These are phyloP conservation scores for Sebastes diploproa DNA, from an alignment of 2,797 vertebrate genomes.

Conservation along the genomic window DNA sequence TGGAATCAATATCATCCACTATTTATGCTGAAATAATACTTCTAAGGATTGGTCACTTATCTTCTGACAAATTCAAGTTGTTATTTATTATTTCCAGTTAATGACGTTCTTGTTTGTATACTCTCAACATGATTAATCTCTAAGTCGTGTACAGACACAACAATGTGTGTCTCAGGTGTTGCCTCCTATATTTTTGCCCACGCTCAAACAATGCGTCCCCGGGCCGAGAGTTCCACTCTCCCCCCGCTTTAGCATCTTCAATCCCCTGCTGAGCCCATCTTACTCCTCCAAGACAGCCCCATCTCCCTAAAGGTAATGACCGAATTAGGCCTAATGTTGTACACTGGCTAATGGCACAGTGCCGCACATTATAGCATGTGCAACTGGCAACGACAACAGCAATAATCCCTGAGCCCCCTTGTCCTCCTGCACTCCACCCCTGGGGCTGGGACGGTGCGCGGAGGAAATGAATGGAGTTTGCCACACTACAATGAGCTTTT, in stretches of 20 bases:
- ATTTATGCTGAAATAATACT: conserved; percentile 12
- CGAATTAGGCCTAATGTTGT: conserved; percentile 90
- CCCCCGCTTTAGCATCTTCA: conserved; percentile 72
- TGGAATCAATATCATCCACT: conserved; percentile 31
- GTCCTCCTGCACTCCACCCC: conserved; percentile 81
- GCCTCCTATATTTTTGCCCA: conserved; percentile 44
- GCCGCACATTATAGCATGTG: conserved; percentile 84
- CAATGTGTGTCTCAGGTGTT: conserved; percentile 60
- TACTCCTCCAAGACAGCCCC: conserved; percentile 80
- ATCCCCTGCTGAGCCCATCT: conserved; percentile 81
- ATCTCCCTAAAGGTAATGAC: conserved; percentile 87
- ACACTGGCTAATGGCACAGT: conserved; percentile 86
- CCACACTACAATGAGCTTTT: conserved; percentile 90
- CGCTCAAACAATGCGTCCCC: conserved; percentile 52
- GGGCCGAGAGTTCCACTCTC: conserved; percentile 43
- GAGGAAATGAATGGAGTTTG: conserved; percentile 88
- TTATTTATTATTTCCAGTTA: background rate
- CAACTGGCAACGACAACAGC: conserved; percentile 83
- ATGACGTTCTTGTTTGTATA: conserved; percentile 5
- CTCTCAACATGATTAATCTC: conserved; percentile 15
- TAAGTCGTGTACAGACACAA: conserved; percentile 17
- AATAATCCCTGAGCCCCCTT: conserved; percentile 84
- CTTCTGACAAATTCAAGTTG: background rate
- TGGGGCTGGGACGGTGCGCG: conserved; percentile 79
- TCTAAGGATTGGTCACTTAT: background rate